These are phyloP conservation scores for Ailuropoda melanoleuca DNA, from an alignment of 2,113 vertebrate species.

Conservation along the genomic window DNA sequence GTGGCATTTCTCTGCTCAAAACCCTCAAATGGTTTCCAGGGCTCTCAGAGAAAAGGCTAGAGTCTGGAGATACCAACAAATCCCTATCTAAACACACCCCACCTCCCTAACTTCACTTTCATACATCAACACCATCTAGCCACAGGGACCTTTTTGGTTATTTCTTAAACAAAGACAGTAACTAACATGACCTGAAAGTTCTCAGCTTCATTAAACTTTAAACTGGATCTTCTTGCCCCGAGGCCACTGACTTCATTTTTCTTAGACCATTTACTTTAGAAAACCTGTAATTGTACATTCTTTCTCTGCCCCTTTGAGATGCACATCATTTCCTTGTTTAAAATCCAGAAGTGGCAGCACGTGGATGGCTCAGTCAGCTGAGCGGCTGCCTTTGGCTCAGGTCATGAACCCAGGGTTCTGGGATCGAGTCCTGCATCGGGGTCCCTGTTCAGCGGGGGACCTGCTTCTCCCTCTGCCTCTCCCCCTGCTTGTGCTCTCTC, in stretches of 20 bases:
- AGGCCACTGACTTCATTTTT: neutral
- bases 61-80: neutral
- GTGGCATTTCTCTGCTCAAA: neutral
- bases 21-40: neutral
- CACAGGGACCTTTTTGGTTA: neutral
- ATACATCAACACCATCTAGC: neutral
- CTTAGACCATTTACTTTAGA: conserved; percentile 6
- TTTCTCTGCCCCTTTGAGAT: neutral
- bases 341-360: neutral
- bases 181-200: neutral
- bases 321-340: neutral
- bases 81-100: fast-evolving
- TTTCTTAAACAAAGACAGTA: neutral
- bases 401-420: too few species aligned
- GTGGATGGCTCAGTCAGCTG: too few species aligned
- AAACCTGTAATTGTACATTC: neutral
- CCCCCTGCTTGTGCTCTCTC: too few species aligned
- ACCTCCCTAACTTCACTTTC: neutral
- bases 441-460: too few species aligned
- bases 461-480: too few species aligned
- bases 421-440: too few species aligned
- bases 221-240: neutral
- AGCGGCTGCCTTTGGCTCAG: too few species aligned
- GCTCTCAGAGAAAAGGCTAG: neutral
- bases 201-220: neutral